These are phyloP conservation scores for Eupithecia tripunctaria DNA, from an alignment of 2,888 invertebrate species.

Conservation along the genomic window DNA sequence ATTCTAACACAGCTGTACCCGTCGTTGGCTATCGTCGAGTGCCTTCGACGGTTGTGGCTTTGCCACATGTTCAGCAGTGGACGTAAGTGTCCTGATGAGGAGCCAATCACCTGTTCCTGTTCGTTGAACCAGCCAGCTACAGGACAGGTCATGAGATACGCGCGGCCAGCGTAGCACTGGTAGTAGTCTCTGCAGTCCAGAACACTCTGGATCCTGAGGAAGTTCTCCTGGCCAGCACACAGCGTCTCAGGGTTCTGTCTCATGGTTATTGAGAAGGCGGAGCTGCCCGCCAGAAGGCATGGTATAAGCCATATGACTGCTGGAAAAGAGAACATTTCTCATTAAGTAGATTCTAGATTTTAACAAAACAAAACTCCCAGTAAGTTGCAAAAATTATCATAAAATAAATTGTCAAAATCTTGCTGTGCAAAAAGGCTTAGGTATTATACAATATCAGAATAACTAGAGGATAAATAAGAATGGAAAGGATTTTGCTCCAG, in stretches of 20 bases:
- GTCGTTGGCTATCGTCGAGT: too few relatives aligned
- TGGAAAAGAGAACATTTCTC: constrained; percentile 44
- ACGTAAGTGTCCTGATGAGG: neutral
- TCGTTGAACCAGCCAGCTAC: constrained; percentile 77
- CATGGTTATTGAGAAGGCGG: constrained; percentile 72
- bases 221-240: constrained; percentile 78
- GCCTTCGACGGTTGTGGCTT: too few relatives aligned
- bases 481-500: too few relatives aligned
- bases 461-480: too few relatives aligned
- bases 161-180: constrained; percentile 74
- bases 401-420: too few relatives aligned
- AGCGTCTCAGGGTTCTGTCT: constrained; percentile 79
- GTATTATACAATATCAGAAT: too few relatives aligned
- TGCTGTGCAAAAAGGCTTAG: too few relatives aligned
- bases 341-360: too few relatives aligned
- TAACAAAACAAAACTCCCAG: too few relatives aligned
- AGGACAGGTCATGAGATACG: constrained; percentile 78
- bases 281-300: constrained; percentile 65
- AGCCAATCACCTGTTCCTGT: constrained; percentile 66
- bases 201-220: constrained; percentile 72
- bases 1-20: too few relatives aligned
- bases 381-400: too few relatives aligned
- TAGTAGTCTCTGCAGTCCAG: constrained; percentile 73
- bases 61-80: too few relatives aligned
- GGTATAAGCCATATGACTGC: constrained; percentile 59